A percentile compares a stretch with the other conserved stretches of the same genome.
These are phyloP conservation scores for Drosophila quadrilineata DNA, from an alignment of 1,140 invertebrate genomes.

Conservation along the genomic window DNA sequence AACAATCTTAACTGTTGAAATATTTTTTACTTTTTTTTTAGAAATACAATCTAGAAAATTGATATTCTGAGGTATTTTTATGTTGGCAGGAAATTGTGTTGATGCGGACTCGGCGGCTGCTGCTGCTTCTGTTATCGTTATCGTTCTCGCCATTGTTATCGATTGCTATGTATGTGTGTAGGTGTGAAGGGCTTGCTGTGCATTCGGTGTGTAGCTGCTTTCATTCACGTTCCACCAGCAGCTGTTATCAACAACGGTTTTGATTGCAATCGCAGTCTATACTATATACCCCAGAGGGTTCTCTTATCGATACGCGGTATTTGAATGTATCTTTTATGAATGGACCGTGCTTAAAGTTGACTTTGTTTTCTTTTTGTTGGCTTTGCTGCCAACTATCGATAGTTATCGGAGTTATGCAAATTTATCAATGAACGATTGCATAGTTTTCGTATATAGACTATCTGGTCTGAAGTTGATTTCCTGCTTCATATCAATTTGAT, in stretches of 20 bases:
- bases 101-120: background rate
- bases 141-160: slow-evolving; percentile 25
- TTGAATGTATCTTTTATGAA: slow-evolving; percentile 63
- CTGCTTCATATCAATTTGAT: too few species aligned
- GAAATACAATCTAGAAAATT: slow-evolving; percentile 53
- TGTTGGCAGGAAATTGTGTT: slow-evolving; percentile 56
- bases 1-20: slow-evolving; percentile 21
- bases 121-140: slow-evolving; percentile 18
- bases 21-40: too few species aligned
- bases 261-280: background rate
- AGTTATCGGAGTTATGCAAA: background rate
- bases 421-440: background rate
- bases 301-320: slow-evolving; percentile 53
- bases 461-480: too few species aligned
- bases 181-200: too few species aligned
- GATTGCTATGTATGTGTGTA: slow-evolving; percentile 24
- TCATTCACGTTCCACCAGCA: slow-evolving; percentile 71
- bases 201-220: slow-evolving; percentile 41
- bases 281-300: too few species aligned
- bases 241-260: slow-evolving; percentile 34
- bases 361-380: slow-evolving; percentile 1
- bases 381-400: background rate
- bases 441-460: background rate
- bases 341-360: slow-evolving; percentile 38
- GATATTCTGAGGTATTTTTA: slow-evolving; percentile 61